Base-by-base conservation (phyloP, 2,888 invertebrate genomes). In the Argynnis bischoffii region DNA sequence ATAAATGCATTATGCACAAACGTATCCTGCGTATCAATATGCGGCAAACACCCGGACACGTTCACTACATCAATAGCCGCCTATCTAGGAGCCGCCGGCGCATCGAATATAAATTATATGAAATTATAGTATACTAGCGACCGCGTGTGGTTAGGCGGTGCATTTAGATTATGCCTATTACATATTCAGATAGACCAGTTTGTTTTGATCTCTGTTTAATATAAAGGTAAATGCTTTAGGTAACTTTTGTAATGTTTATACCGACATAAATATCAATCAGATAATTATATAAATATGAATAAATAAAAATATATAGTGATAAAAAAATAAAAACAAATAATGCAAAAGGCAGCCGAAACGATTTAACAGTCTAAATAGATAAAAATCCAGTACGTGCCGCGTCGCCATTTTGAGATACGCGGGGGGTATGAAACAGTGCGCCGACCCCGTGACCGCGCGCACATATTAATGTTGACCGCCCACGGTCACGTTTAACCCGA, bases 21-120 rank as follows among this genome's bases (percentile, higher is more conserved):
- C 79, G 84, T 82, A 86, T 86, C 85, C 85, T 85, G 87, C 79
- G 55, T 55, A 60, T 35, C 31, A 50, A 51, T 60, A 60, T 31
- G 59, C 66, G 31, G 60, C 81, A 74, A 48, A 53, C 78, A 74
- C 88, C 89, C 89, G 74, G 73, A 78, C 81, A 84, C 86, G 81
- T 59, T 81, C 82, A 80, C 78, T 82, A 88, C 88, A 85, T 88
- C 89, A 88, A 89, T 88, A 86, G 87, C 81, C 84, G 83, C 84
- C 83, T 86, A 88, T 87, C 85, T 84, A 87, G 77, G 77, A 79
- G 83, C 87, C 86, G 87, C 81, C 72, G 75, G 80, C 84, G 89
- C 82, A 88, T 86, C 86, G 92, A 90, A 92, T 92, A 90, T 90
- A 90, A 90, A 92, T 89, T 89, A 89, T 85, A 86, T 85, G 80